phyloP scores from a whole-genome alignment of 1,140 invertebrate genomes.

The Chironomus tepperi region DNA sequence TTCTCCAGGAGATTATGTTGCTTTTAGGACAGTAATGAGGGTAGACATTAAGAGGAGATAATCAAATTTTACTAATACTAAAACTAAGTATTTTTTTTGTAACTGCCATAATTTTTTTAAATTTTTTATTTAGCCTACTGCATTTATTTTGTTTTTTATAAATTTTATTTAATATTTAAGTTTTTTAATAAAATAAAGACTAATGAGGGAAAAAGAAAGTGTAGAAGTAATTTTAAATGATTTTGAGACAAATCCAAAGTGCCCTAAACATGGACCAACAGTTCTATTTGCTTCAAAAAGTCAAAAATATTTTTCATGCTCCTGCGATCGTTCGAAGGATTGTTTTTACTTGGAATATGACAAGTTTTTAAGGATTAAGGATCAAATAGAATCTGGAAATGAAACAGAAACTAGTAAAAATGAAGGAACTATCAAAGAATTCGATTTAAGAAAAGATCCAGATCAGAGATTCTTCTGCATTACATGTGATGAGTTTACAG shows the following conservation, averaged over 20 bases:
- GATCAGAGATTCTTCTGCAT: slow-evolving; percentile 50
- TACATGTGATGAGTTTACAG: slow-evolving; percentile 49
- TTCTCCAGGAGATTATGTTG: background rate
- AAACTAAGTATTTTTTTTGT: background rate
- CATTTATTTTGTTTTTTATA: background rate
- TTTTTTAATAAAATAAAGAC: slow-evolving; percentile 9
- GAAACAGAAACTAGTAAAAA: slow-evolving; percentile 39
- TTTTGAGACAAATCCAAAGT: slow-evolving; percentile 44
- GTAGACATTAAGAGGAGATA: background rate
- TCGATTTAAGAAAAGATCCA: slow-evolving; percentile 40
- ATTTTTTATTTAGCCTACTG: background rate
- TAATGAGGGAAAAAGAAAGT: slow-evolving; percentile 30
- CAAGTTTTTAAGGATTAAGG: slow-evolving; percentile 42
- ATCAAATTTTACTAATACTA: background rate
- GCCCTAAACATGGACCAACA: slow-evolving; percentile 54
- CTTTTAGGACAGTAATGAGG: background rate
- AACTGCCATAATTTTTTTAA: background rate
- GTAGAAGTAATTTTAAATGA: slow-evolving; percentile 41
- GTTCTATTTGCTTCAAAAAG: slow-evolving; percentile 52
- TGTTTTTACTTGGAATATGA: slow-evolving; percentile 53
- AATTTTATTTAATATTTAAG: background rate
- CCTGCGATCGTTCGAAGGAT: slow-evolving; percentile 67
- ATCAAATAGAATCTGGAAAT: slow-evolving; percentile 43
- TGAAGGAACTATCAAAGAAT: slow-evolving; percentile 33
- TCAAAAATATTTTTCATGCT: slow-evolving; percentile 63